phyloP scores from a whole-genome alignment of 2,797 vertebrate species.

The Acanthurus tractus region DNA sequence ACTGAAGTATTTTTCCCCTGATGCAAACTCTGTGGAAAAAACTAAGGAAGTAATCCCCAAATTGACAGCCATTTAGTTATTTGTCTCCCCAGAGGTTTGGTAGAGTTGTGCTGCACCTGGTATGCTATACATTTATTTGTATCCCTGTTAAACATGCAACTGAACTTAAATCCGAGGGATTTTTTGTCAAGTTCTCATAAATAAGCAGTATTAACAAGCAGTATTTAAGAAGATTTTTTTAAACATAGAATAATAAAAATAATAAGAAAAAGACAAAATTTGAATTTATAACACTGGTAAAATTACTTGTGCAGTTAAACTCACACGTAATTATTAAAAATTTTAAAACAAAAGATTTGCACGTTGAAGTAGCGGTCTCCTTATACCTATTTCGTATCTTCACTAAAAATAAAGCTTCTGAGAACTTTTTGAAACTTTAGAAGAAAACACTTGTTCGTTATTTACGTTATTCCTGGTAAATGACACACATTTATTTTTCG shows the following conservation, averaged over 20 bases:
- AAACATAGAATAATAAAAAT: background rate
- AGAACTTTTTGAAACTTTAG: too few relatives aligned
- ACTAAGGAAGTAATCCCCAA: background rate
- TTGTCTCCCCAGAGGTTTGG: background rate
- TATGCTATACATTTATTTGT: background rate
- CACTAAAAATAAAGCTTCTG: too few relatives aligned
- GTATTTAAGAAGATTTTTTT: too few relatives aligned
- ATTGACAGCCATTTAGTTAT: background rate
- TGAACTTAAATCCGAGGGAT: background rate
- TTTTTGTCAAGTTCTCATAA: background rate
- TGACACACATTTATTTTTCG: background rate
- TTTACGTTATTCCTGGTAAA: background rate
- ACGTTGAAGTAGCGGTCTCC: too few relatives aligned
- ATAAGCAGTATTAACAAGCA: background rate
- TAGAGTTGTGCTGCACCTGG: background rate
- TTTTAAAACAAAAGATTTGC: too few relatives aligned
- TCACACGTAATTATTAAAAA: too few relatives aligned
- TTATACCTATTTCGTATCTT: too few relatives aligned
- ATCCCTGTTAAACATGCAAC: background rate
- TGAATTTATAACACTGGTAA: background rate
- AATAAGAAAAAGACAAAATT: background rate
- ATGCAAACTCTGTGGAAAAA: background rate
- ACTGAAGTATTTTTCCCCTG: background rate
- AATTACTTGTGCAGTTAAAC: background rate
- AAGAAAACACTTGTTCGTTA: too few relatives aligned